These are phyloP conservation scores for Lasioglossum baleicum DNA, from an alignment of 1,140 invertebrate genomes.

Conservation along the genomic window DNA sequence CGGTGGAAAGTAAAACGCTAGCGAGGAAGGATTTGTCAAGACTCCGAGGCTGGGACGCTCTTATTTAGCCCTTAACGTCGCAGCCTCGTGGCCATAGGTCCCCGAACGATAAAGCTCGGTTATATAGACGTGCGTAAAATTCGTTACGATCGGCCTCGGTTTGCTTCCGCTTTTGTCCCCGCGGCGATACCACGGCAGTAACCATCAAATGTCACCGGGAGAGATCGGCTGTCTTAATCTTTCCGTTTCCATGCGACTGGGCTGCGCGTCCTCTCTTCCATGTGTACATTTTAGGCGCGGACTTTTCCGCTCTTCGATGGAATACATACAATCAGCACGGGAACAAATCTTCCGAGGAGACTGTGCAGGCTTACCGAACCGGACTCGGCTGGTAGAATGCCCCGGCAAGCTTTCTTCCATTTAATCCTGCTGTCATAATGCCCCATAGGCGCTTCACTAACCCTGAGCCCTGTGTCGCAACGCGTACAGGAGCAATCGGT, in stretches of 20 bases:
- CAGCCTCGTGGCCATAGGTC: slow-evolving; percentile 66
- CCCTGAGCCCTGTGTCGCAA: background rate
- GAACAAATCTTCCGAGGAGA: no score
- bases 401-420: background rate
- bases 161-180: slow-evolving; percentile 52
- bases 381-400: background rate
- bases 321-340: no score
- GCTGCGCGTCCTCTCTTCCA: no score
- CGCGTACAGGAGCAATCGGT: background rate
- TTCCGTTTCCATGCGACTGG: background rate
- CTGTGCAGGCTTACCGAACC: no score
- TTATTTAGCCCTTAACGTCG: slow-evolving; percentile 73
- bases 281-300: no score
- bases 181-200: slow-evolving; percentile 12
- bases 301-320: no score
- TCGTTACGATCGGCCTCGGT: slow-evolving; percentile 59
- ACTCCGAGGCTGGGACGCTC: slow-evolving; percentile 67
- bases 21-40: slow-evolving; percentile 66
- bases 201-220: slow-evolving; percentile 15
- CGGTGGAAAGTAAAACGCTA: slow-evolving; percentile 51
- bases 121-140: slow-evolving; percentile 72
- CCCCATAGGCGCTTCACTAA: background rate
- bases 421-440: slow-evolving; percentile 20
- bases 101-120: slow-evolving; percentile 68
- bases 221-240: background rate